A percentile compares a stretch with the other conserved stretches of the same genome.
phyloP scores from a whole-genome alignment of 2,888 invertebrate species.

The Caenorhabditis sp. region DNA sequence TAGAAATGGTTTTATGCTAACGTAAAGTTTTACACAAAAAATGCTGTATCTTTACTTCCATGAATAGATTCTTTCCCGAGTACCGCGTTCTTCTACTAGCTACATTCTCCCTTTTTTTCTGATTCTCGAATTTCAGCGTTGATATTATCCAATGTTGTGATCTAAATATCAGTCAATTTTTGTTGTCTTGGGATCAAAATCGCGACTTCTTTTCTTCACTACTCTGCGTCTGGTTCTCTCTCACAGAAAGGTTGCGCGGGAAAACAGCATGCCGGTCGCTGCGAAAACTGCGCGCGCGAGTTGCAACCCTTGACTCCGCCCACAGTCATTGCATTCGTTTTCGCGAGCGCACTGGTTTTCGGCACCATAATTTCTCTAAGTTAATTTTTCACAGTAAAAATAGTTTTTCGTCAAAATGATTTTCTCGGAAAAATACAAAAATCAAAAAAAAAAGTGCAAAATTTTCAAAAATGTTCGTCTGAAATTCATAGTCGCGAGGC shows the following conservation, averaged over 20 bases:
- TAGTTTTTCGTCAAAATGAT: conserved; percentile 8
- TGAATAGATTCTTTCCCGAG: too few relatives aligned
- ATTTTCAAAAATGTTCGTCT: neutral
- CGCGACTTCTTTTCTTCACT: too few relatives aligned
- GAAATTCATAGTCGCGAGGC: neutral
- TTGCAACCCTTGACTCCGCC: conserved; percentile 15
- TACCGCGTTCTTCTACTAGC: too few relatives aligned
- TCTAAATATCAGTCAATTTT: too few relatives aligned
- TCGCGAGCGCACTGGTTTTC: conserved; percentile 29
- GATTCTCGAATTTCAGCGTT: too few relatives aligned
- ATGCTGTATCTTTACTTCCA: too few relatives aligned
- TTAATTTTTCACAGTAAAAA: neutral
- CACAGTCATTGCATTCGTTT: conserved; percentile 25
- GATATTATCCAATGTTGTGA: too few relatives aligned
- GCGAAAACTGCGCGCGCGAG: conserved; percentile 18
- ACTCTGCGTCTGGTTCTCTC: too few relatives aligned
- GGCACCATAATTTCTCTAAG: conserved; percentile 3
- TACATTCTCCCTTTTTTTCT: too few relatives aligned
- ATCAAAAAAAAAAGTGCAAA: conserved; percentile 4
- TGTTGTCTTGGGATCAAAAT: too few relatives aligned
- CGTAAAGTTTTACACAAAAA: too few relatives aligned
- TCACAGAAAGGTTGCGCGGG: neutral
- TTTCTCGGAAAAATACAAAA: conserved; percentile 4
- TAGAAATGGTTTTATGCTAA: too few relatives aligned
- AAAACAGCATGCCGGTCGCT: neutral